phyloP scores from a whole-genome alignment of 2,113 vertebrate genomes.

The Microcebus jonahi region DNA sequence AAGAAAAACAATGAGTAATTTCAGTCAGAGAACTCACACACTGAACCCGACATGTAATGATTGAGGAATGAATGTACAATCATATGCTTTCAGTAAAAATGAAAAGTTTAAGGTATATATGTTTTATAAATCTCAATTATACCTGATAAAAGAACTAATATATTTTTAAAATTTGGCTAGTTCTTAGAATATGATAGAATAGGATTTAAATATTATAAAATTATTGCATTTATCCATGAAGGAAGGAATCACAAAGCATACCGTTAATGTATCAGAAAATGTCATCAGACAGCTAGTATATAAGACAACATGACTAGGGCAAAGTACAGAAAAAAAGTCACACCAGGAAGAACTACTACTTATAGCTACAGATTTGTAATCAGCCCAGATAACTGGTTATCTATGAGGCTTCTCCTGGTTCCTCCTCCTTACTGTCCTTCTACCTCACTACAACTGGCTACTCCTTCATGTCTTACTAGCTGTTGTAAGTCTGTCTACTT shows the following conservation, averaged over 20 bases:
- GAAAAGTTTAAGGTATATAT: background rate
- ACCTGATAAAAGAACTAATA: background rate
- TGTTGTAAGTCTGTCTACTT: background rate
- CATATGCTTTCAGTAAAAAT: background rate
- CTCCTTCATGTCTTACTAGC: background rate
- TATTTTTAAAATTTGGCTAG: background rate
- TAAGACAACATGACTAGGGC: background rate
- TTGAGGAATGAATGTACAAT: background rate
- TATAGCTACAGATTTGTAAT: background rate
- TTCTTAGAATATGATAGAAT: background rate
- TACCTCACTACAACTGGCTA: background rate
- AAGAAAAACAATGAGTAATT: background rate
- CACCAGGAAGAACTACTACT: background rate
- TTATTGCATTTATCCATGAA: background rate
- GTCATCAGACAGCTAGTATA: background rate
- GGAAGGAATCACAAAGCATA: constrained; percentile 2
- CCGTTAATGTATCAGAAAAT: background rate
- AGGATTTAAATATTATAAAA: constrained; percentile 22
- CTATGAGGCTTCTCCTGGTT: background rate
- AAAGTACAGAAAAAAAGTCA: background rate
- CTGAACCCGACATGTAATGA: background rate
- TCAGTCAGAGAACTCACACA: background rate
- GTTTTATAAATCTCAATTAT: background rate
- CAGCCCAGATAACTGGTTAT: background rate
- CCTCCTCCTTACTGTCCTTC: background rate